These are phyloP conservation scores for Trissoscelio sp. DNA, from an alignment of 2,888 invertebrate genomes.

Conservation along the genomic window DNA sequence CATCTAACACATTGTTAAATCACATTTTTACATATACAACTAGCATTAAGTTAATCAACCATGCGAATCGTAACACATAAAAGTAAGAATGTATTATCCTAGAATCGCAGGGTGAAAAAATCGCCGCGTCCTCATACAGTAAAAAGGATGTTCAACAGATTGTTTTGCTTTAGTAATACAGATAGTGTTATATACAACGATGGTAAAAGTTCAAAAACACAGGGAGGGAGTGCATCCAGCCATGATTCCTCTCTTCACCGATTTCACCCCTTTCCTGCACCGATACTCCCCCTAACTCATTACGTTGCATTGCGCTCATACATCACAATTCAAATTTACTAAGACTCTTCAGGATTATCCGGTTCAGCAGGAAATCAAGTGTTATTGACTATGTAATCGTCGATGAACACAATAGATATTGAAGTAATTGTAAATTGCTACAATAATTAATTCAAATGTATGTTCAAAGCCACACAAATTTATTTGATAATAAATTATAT, in stretches of 20 bases:
- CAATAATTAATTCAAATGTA: background rate
- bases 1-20: no score
- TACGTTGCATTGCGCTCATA: slow-evolving; percentile 61
- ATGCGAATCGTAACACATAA: slow-evolving; percentile 59
- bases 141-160: slow-evolving; percentile 69
- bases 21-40: background rate
- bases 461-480: background rate
- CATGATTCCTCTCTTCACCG: slow-evolving; percentile 82
- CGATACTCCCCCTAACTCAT: slow-evolving; percentile 67
- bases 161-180: slow-evolving; percentile 61
- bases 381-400: slow-evolving; percentile 12
- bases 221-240: slow-evolving; percentile 82
- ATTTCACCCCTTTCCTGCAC: slow-evolving; percentile 81
- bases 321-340: slow-evolving; percentile 42
- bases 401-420: slow-evolving; percentile 15
- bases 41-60: slow-evolving; percentile 46
- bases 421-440: background rate
- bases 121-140: slow-evolving; percentile 47
- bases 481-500: no score
- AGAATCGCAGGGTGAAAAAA: slow-evolving; percentile 61
- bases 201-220: slow-evolving; percentile 80
- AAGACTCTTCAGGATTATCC: slow-evolving; percentile 57
- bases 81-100: slow-evolving; percentile 47
- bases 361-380: slow-evolving; percentile 59
- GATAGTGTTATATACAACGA: slow-evolving; percentile 60